A percentile compares a stretch with the other conserved stretches of the same genome.
Conservation (phyloP, 2,888 invertebrate genomes). For the Athalia rosae region DNA sequence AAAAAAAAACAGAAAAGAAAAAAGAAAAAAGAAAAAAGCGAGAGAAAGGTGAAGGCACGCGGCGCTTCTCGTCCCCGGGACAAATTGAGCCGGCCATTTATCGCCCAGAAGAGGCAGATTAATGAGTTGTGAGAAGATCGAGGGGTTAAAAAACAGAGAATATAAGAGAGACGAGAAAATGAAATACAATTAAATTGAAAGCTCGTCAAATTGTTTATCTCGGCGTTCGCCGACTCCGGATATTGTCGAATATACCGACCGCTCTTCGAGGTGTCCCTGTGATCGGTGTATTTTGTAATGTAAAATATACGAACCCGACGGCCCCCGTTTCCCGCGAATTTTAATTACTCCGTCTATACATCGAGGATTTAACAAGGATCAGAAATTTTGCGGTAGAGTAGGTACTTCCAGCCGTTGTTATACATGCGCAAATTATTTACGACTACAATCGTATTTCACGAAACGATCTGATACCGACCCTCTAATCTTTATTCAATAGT, state of each 20-base stretch:
- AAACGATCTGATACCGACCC: no score
- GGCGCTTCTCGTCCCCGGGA: constrained; percentile 6
- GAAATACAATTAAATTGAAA: not conserved
- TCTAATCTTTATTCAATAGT: no score
- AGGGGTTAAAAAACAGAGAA: not conserved
- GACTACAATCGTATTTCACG: no score
- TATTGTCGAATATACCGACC: not conserved
- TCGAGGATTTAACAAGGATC: no score
- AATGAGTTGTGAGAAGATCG: not conserved
- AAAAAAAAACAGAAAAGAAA: not conserved
- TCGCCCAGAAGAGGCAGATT: constrained; percentile 13
- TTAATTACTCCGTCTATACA: no score
- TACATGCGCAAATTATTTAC: no score
- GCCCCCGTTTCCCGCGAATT: no score
- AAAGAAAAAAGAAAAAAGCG: not conserved
- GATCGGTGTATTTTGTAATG: no score
- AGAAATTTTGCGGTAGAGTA: no score
- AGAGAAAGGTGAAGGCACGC: constrained; percentile 30
- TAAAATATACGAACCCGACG: no score
- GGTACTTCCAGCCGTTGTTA: no score
- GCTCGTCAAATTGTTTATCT: not conserved
- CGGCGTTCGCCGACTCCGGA: no score
- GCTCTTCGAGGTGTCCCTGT: not conserved
- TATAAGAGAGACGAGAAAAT: not conserved
- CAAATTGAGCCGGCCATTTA: constrained; percentile 33